Evolutionary conservation across 1,140 invertebrate species (phyloP).

Genomic region (Drosophila baimaii): DNA sequence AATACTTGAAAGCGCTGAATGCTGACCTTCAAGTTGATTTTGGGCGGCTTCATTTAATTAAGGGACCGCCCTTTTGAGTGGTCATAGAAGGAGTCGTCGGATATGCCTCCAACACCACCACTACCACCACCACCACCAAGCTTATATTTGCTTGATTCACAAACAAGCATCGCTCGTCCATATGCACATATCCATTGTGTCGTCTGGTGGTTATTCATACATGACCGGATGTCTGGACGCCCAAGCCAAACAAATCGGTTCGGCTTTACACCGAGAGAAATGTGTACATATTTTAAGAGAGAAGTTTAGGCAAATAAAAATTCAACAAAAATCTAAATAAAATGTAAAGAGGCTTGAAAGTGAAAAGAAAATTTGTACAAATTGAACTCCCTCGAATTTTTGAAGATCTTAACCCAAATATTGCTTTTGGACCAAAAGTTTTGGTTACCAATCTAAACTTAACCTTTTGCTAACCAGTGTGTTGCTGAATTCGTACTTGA

Average conservation of each 20-base stretch:
- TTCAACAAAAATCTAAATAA: neutral
- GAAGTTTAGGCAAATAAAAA: too few species aligned
- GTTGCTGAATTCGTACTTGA: too few species aligned
- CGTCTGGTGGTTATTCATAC: slow-evolving; percentile 37
- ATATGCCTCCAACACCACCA: neutral
- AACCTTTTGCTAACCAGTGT: too few species aligned
- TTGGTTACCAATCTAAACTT: too few species aligned
- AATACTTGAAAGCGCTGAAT: slow-evolving; percentile 55
- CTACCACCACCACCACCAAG: neutral
- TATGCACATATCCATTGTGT: slow-evolving; percentile 29
- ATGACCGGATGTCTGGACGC: slow-evolving; percentile 38
- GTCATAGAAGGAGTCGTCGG: neutral
- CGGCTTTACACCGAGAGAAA: neutral
- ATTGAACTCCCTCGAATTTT: too few species aligned
- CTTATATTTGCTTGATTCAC: neutral
- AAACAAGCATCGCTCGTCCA: slow-evolving; percentile 1
- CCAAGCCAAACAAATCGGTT: slow-evolving; percentile 58
- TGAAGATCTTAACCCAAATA: too few species aligned
- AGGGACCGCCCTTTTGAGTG: slow-evolving; percentile 20
- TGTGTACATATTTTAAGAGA: too few species aligned
- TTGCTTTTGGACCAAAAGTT: too few species aligned
- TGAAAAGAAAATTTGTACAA: neutral
- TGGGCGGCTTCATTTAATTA: slow-evolving; percentile 69
- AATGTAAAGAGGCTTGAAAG: neutral
- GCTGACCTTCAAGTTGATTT: slow-evolving; percentile 76